phyloP scores from a whole-genome alignment of 2,113 vertebrate genomes.

The Thinocorus orbignyianus region DNA sequence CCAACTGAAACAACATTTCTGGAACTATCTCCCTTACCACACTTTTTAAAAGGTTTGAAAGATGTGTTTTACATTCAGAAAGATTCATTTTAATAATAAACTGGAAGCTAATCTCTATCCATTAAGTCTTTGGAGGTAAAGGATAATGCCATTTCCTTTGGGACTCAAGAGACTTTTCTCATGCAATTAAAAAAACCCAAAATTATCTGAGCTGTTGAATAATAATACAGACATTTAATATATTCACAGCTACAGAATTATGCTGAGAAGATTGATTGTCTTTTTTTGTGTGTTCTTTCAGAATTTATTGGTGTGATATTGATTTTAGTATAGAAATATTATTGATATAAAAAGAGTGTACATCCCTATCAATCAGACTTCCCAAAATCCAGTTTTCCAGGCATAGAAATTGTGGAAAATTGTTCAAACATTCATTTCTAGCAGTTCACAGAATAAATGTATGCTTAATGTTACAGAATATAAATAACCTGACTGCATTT shows the following conservation, averaged over 20 bases:
- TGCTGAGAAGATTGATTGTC: background rate
- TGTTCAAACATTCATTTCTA: background rate
- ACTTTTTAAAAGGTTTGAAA: background rate
- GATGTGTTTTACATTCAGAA: background rate
- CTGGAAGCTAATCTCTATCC: background rate
- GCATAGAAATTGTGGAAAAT: background rate
- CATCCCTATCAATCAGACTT: background rate
- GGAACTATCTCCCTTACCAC: background rate
- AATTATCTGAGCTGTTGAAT: background rate
- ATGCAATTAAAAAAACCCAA: background rate
- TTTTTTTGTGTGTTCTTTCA: background rate
- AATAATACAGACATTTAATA: background rate
- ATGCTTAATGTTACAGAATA: background rate
- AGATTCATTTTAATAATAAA: background rate
- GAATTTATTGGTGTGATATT: background rate
- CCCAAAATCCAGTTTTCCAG: background rate
- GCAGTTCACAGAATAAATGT: background rate
- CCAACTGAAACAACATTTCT: background rate
- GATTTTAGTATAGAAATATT: background rate
- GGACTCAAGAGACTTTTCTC: background rate
- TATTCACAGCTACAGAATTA: background rate
- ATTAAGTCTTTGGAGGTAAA: background rate
- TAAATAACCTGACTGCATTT: background rate
- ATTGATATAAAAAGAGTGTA: accelerated
- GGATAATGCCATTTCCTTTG: background rate